Base-by-base conservation (phyloP, 2,113 vertebrate species). In the Leptosomus discolor region DNA sequence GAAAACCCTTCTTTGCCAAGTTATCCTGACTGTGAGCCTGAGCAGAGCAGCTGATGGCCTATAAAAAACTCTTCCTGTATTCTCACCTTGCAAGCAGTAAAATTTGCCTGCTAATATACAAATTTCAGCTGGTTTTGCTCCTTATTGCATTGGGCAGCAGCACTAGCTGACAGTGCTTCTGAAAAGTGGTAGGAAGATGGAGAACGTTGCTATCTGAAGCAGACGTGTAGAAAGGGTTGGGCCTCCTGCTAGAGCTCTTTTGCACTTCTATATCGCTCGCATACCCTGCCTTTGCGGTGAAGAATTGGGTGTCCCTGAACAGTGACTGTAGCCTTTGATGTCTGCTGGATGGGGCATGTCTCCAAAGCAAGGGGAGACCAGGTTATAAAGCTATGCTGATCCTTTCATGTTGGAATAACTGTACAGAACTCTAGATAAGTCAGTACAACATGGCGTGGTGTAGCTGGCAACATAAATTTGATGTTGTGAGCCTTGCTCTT, bases 81-180 rank as follows among this genome's bases (percentile, higher is more conserved):
- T 80, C 93, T 88, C 78, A 93, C 88, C 85, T 94, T 92, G 68
- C 74, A 92, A 89, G 86, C 95, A 95, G 63, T 92, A 93, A 91
- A 95, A 92, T 91, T 93, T 81, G 63, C 77, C 83, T 85, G 85
- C 76, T 91, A 94, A 97, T 88, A 58, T 85, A 78, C 34, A 57
- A 6, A 60, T 91, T 89, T 92, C 64, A 94, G 34, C 65, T 88
- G 65, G 12, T 65, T 93, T 73, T 94, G 43, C 37, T 77, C 79
- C 92, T 85, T 67, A 41, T 37, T 71, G 64, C n/a, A 18, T 6
- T 15, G 23, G 48, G 70, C 85, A 78, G 68, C 69, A 68, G 67
- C 67, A 51, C 8, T 4, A 48, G 46, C n/a, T 29, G 54, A 61
- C 67, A 73, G 39, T 0, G 2, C 54, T 68, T 48, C 85, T 84